Conservation (phyloP, 2,888 invertebrate genomes). For the Chaitophorus viminalis region DNA sequence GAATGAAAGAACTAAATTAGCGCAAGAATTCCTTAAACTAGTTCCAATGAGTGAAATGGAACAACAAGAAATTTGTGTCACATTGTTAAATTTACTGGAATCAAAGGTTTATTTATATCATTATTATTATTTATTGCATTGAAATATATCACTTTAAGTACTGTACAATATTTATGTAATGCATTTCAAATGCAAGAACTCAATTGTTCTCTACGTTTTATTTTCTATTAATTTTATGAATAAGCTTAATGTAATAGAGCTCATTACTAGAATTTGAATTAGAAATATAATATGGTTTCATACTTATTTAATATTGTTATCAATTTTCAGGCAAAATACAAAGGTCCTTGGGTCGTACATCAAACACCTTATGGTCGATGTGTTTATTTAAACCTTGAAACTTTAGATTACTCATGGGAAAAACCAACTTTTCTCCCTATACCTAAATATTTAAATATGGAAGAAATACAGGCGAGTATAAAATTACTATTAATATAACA, state of each 20-base stretch:
- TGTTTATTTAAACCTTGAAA: slow-evolving; percentile 71
- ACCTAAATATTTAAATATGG: slow-evolving; percentile 67
- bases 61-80: slow-evolving; percentile 48
- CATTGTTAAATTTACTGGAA: slow-evolving; percentile 43
- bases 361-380: slow-evolving; percentile 71
- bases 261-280: neutral
- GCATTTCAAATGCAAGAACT: no score
- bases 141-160: no score
- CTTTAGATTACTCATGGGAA: slow-evolving; percentile 70
- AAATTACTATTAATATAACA: neutral
- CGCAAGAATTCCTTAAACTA: slow-evolving; percentile 48
- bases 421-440: slow-evolving; percentile 71
- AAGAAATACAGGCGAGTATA: slow-evolving; percentile 63
- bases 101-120: slow-evolving; percentile 7
- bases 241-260: no score
- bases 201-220: neutral
- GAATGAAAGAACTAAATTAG: slow-evolving; percentile 45
- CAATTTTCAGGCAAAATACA: slow-evolving; percentile 65
- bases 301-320: neutral
- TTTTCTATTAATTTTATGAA: neutral
- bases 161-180: no score
- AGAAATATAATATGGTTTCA: neutral
- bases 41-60: slow-evolving; percentile 47
- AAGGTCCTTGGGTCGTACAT: slow-evolving; percentile 71
- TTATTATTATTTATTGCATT: no score